Evolutionary conservation across 2,888 invertebrate species (phyloP).

Genomic region (Papilio demoleus): DNA sequence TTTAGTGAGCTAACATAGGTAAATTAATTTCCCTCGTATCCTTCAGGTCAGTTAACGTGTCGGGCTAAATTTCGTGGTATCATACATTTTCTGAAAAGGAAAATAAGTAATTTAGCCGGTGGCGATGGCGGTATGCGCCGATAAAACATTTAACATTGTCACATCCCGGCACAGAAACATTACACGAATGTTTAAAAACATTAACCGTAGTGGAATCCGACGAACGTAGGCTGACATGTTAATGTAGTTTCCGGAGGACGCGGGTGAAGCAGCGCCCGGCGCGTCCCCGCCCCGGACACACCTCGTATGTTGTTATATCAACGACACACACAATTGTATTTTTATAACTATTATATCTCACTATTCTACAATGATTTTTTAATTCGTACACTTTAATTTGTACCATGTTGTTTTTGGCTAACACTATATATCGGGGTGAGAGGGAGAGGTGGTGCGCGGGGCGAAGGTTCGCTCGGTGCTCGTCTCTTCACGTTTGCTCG

Average conservation of each 20-base stretch:
- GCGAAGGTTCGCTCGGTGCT: background rate
- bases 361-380: too few relatives aligned
- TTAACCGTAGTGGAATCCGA: background rate
- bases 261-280: background rate
- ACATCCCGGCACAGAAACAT: background rate
- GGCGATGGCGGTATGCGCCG: background rate
- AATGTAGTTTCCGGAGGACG: background rate
- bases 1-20: too few relatives aligned
- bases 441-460: background rate
- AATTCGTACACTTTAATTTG: too few relatives aligned
- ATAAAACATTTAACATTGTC: background rate
- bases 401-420: too few relatives aligned
- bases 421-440: too few relatives aligned
- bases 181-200: background rate
- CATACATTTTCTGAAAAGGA: background rate
- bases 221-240: background rate
- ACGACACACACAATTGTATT: background rate
- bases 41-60: too few relatives aligned
- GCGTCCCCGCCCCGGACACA: background rate
- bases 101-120: background rate
- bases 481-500: background rate
- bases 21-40: too few relatives aligned
- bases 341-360: too few relatives aligned
- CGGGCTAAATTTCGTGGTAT: too few relatives aligned
- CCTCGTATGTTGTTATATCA: background rate